Percentiles rank a stretch among this genome's conserved stretches.
phyloP scores from a whole-genome alignment of 2,888 invertebrate genomes.

The Harpalus rubripes region DNA sequence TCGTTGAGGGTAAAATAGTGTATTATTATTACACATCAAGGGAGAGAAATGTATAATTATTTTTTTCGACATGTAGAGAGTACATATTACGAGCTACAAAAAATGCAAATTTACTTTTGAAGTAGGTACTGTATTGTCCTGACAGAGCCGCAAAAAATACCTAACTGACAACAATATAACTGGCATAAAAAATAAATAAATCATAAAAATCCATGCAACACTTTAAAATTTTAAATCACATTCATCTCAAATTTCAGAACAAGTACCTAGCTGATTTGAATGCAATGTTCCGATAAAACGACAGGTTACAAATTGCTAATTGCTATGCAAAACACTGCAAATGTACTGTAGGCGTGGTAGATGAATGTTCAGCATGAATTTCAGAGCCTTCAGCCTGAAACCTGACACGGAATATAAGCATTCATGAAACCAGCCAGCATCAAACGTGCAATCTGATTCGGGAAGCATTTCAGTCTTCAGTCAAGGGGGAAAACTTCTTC shows the following conservation, averaged over 20 bases:
- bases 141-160: no score
- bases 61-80: no score
- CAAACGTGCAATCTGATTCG: conserved; percentile 3
- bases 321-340: conserved; percentile 47
- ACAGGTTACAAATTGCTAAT: conserved; percentile 56
- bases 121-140: no score
- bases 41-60: no score
- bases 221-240: conserved; percentile 18
- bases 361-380: conserved; percentile 43
- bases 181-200: background rate
- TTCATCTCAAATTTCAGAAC: conserved; percentile 19
- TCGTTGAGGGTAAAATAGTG: no score
- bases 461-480: background rate
- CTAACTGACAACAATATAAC: no score
- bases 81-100: no score
- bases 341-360: conserved; percentile 25
- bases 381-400: conserved; percentile 27
- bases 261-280: conserved; percentile 25
- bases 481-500: conserved; percentile 1
- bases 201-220: background rate
- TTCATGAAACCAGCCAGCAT: conserved; percentile 7
- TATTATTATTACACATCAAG: no score
- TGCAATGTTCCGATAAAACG: conserved; percentile 45
- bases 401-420: conserved; percentile 35
- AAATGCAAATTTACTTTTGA: no score